phyloP scores from a whole-genome alignment of 2,888 invertebrate species.

The Marronus borbonicus region DNA sequence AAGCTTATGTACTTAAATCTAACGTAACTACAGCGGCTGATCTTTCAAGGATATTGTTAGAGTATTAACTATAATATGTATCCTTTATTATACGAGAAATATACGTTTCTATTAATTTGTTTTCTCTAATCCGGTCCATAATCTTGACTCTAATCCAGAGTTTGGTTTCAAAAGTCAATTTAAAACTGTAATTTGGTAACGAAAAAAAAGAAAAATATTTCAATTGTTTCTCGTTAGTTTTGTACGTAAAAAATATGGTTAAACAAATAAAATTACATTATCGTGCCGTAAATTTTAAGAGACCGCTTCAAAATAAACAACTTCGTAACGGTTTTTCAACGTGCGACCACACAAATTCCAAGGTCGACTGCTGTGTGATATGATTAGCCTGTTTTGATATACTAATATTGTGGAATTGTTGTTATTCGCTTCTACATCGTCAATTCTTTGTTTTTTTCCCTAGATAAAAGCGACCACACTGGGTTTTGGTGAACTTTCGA shows the following conservation, averaged over 20 bases:
- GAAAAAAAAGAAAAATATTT: no score
- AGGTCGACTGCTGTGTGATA: neutral
- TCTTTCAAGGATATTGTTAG: neutral
- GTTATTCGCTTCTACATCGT: constrained; percentile 3
- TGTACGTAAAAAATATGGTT: no score
- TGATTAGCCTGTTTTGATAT: neutral
- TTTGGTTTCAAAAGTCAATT: no score
- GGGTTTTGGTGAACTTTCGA: constrained; percentile 4
- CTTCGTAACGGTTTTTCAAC: constrained; percentile 2
- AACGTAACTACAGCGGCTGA: neutral
- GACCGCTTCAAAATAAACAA: neutral
- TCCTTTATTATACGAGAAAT: neutral
- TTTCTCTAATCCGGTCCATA: no score
- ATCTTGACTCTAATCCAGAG: no score
- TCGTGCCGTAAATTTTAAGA: no score
- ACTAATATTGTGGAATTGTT: neutral
- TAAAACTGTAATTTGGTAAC: no score
- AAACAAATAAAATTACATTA: no score
- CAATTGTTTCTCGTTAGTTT: no score
- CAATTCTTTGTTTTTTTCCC: neutral
- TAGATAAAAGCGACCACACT: constrained; percentile 4
- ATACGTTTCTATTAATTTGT: no score
- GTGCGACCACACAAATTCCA: constrained; percentile 1
- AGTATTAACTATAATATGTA: no score
- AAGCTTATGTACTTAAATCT: neutral